Conservation (phyloP, 1,140 invertebrate genomes). For the Zaprionus camerounensis region DNA sequence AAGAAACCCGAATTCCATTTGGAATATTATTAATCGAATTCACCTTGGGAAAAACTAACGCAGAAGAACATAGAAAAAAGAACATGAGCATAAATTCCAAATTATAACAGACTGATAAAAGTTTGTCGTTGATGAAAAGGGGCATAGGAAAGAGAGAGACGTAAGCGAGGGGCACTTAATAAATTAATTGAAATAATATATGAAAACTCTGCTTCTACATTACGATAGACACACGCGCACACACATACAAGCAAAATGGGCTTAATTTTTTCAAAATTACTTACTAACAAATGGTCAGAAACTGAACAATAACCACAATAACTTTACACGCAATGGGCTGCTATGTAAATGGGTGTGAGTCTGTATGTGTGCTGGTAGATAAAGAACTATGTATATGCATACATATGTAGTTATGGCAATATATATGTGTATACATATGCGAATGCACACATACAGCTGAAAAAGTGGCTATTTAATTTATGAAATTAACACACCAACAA, state of each 20-base stretch:
- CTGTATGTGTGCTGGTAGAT: not conserved
- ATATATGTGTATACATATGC: not conserved
- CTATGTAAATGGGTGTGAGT: not conserved
- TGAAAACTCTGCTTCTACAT: slow-evolving; percentile 49
- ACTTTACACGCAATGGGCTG: slow-evolving; percentile 23
- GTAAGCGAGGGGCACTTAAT: slow-evolving; percentile 54
- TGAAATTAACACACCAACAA: slow-evolving; percentile 74
- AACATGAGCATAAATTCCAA: slow-evolving; percentile 54
- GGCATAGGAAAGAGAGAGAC: not conserved
- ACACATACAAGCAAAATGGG: slow-evolving; percentile 22
- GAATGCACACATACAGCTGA: slow-evolving; percentile 25
- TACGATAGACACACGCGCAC: slow-evolving; percentile 50
- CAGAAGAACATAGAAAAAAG: slow-evolving; percentile 25
- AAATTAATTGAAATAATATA: slow-evolving; percentile 68
- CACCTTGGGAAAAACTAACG: slow-evolving; percentile 55
- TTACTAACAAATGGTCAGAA: slow-evolving; percentile 13
- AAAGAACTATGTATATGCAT: slow-evolving; percentile 13
- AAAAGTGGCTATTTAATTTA: slow-evolving; percentile 65
- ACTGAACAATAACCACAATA: slow-evolving; percentile 20
- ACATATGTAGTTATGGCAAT: not conserved
- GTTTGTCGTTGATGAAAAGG: slow-evolving; percentile 6
- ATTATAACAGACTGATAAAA: slow-evolving; percentile 45
- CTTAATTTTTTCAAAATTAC: slow-evolving; percentile 12
- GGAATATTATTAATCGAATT: slow-evolving; percentile 60
- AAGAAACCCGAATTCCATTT: not conserved